phyloP scores from a whole-genome alignment of 2,888 invertebrate genomes.

The Melangyna quadrimaculata region DNA sequence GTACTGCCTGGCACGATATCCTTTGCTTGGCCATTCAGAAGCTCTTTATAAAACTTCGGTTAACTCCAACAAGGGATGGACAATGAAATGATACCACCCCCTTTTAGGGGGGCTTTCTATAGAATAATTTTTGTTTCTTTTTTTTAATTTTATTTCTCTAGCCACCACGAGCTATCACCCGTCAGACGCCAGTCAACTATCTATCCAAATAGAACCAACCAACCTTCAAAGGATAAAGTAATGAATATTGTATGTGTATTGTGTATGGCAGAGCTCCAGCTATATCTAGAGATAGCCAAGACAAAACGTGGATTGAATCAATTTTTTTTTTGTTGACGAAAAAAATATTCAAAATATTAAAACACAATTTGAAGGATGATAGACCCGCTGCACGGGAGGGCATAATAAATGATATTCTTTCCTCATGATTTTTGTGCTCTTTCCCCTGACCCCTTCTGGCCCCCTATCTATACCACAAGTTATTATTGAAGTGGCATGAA shows the following conservation, averaged over 20 bases:
- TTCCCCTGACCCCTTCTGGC: not conserved
- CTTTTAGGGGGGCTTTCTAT: conserved; percentile 35
- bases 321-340: conserved; percentile 42
- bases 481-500: conserved; percentile 72
- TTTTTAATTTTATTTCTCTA: not conserved
- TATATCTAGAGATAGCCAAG: conserved; percentile 45
- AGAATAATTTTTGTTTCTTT: conserved; percentile 7
- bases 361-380: conserved; percentile 65
- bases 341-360: conserved; percentile 54
- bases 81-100: conserved; percentile 70
- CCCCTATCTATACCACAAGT: not conserved
- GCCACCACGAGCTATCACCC: conserved; percentile 11
- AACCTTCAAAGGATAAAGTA: conserved; percentile 49
- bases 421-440: not conserved
- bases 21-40: conserved; percentile 73
- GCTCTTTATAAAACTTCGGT: conserved; percentile 67
- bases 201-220: conserved; percentile 41
- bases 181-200: conserved; percentile 26
- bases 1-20: conserved; percentile 61
- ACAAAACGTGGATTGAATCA: conserved; percentile 66
- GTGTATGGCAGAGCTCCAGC: not conserved
- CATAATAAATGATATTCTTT: conserved; percentile 68
- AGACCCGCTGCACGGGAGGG: conserved; percentile 62
- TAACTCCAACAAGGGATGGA: conserved; percentile 74
- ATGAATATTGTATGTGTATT: not conserved